Evolutionary conservation across 2,113 vertebrate genomes (phyloP).

Genomic region (Glareola pratincola): DNA sequence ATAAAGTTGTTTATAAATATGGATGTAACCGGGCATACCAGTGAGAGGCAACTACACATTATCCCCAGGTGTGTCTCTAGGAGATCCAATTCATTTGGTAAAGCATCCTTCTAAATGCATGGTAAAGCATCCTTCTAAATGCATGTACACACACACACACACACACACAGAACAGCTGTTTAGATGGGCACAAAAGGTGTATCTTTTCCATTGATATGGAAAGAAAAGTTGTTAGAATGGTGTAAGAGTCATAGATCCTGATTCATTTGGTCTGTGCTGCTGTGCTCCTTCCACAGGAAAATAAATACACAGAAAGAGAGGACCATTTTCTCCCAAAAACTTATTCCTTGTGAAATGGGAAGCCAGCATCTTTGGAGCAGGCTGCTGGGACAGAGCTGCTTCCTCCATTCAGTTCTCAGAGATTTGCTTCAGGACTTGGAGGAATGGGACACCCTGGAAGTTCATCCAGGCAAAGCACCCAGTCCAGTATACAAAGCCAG

Average conservation of each 20-base stretch:
- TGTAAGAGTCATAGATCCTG: not conserved
- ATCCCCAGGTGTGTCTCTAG: conserved; percentile 49
- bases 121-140: conserved; percentile 59
- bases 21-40: conserved; percentile 54
- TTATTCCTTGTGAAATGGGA: not conserved
- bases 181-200: not conserved
- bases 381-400: not conserved
- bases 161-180: not conserved
- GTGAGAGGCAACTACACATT: conserved; percentile 35
- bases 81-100: conserved; percentile 59
- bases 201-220: not conserved
- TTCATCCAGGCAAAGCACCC: not conserved
- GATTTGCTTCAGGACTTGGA: not conserved
- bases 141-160: not conserved
- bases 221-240: not conserved
- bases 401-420: not conserved
- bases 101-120: conserved; percentile 46
- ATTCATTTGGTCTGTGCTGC: not conserved
- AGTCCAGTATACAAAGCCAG: not conserved
- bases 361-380: not conserved
- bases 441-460: not conserved
- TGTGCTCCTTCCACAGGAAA: not conserved
- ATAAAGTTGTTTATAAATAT: conserved; percentile 78
- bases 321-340: not conserved
- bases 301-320: not conserved